Evolutionary conservation across 2,113 vertebrate genomes (phyloP), one percentile per base, ranked within the genome.

Genomic region (Silurus glanis): DNA sequence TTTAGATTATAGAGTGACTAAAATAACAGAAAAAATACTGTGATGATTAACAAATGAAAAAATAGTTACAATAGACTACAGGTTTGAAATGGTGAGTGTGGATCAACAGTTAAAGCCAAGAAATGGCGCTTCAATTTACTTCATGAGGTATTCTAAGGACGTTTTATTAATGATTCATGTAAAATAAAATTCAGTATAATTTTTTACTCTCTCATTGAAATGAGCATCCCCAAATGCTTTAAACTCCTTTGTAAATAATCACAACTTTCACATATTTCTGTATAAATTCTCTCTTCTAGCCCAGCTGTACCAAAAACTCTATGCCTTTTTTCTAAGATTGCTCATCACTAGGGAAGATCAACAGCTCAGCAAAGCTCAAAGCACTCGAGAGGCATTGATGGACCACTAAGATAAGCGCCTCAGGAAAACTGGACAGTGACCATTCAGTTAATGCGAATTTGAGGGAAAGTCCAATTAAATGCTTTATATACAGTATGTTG

Each of bases 331-430:
- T 51, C 47, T 51, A 19, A 23, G 45, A 1, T 23, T 23, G 47
- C 47, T 74, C 45, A 28, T 66, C 16, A 9, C 94, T 95, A 94
- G 95, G 95, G 96, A 97, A 95, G 95, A 92, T 83, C 87, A 87
- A 92, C 94, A 96, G 95, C 94, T 90, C 90, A 91, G 93, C 92
- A 91, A 92, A 88, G 94, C 95, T 95, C 94, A 90, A 94, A 95
- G 95, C 95, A 95, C 95, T 96, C 91, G 93, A 93, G 94, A 95
- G 92, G 93, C 93, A 93, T 75, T 90, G 92, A 95, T 94, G 94
- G 82, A 69, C 85, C 67, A 61, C 87, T 76, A 83, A 37, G 80
- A 75, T 47, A 59, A 84, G 82, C 23, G 87, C 87, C 84, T 88
- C 83, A 88, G 89, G 89, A 86, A 89, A 88, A 89, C 78, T 86